Percentiles rank a stretch among this genome's conserved stretches.
Conservation (phyloP, 2,888 invertebrate genomes). For the Sphaerophoria rueppellii region DNA sequence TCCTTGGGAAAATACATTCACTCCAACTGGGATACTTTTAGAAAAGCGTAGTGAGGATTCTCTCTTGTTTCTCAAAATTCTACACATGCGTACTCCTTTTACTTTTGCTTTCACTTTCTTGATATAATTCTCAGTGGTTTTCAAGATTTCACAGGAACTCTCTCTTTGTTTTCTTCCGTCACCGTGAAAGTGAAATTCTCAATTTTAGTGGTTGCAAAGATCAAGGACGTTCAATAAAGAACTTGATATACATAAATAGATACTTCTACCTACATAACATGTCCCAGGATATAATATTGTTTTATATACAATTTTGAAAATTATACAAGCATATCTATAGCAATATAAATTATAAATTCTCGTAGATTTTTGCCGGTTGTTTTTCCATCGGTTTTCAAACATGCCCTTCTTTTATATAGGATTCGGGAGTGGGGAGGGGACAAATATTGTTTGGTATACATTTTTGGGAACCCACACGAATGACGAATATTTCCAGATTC, state of each 20-base stretch:
- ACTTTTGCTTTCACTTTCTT: slow-evolving; percentile 52
- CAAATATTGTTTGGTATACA: slow-evolving; percentile 38
- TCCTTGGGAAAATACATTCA: slow-evolving; percentile 60
- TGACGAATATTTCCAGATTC: slow-evolving; percentile 13
- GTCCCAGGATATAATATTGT: slow-evolving; percentile 23
- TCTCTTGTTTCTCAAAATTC: slow-evolving; percentile 36
- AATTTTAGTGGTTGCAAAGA: slow-evolving; percentile 79
- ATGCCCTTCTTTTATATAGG: neutral
- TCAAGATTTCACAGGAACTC: slow-evolving; percentile 63
- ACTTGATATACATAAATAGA: slow-evolving; percentile 55
- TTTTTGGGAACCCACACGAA: slow-evolving; percentile 37
- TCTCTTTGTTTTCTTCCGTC: slow-evolving; percentile 65
- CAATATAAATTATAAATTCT: slow-evolving; percentile 51
- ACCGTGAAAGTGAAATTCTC: slow-evolving; percentile 64
- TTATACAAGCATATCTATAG: neutral
- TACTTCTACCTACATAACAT: slow-evolving; percentile 27
- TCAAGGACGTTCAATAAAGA: slow-evolving; percentile 82
- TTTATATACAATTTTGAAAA: neutral
- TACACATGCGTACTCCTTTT: slow-evolving; percentile 55
- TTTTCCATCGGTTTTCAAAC: slow-evolving; percentile 34
- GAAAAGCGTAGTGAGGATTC: slow-evolving; percentile 7
- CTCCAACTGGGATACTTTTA: slow-evolving; percentile 2
- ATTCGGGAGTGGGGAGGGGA: slow-evolving; percentile 9
- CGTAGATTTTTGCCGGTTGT: slow-evolving; percentile 68
- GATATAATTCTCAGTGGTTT: slow-evolving; percentile 11